These are phyloP conservation scores for Calidris pugnax DNA, from an alignment of 2,113 vertebrate genomes.

Conservation along the genomic window DNA sequence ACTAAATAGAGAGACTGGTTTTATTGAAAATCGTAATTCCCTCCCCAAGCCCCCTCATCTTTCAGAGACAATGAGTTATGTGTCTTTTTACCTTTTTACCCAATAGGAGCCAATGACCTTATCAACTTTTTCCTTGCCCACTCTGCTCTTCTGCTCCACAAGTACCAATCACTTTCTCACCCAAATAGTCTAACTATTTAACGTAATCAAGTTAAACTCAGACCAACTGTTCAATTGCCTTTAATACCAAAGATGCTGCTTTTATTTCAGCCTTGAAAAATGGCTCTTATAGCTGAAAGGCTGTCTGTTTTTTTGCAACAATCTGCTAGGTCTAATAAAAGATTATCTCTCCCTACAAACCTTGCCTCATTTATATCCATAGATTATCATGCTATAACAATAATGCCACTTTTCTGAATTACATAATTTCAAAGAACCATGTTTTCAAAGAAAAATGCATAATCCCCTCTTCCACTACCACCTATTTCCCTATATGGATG, in stretches of 20 bases:
- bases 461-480: not conserved
- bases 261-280: slow-evolving; percentile 32
- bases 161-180: not conserved
- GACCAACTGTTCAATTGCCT: not conserved
- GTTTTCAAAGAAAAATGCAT: not conserved
- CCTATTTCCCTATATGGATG: not conserved
- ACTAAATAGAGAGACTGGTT: not conserved
- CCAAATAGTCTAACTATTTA: not conserved
- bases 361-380: not conserved
- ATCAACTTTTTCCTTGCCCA: not conserved
- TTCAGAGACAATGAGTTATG: slow-evolving; percentile 8
- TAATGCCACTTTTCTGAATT: not conserved
- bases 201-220: not conserved
- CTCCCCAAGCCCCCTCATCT: not conserved
- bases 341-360: not conserved
- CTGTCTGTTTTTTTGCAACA: not conserved
- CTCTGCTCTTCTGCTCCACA: not conserved
- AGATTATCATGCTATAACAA: not conserved
- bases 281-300: not conserved
- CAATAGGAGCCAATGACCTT: slow-evolving; percentile 15
- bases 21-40: not conserved
- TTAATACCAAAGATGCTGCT: not conserved
- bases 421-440: not conserved
- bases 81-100: slow-evolving; percentile 12
- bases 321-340: not conserved